Evolutionary conservation across 2,888 invertebrate species (phyloP), one percentile per base, ranked within the genome.

Genomic region (Macaria notata): DNA sequence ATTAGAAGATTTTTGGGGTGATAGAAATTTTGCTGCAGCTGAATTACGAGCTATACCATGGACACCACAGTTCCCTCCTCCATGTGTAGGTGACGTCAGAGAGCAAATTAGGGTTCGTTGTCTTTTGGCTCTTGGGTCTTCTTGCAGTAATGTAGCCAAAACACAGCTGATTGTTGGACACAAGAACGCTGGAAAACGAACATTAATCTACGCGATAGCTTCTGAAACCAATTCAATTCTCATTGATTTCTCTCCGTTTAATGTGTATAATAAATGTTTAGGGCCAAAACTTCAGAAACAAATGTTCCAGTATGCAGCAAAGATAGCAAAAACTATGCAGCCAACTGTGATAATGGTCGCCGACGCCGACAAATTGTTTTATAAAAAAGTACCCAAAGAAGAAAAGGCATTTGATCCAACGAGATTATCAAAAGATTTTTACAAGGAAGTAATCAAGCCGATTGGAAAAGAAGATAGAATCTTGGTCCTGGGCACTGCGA

Each of bases 291-390:
- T 94, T 2, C 83, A 94, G 55, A 94, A 94, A 69, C 93, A 92
- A 80, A 88, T 97, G 68, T 91, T 95, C 60, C 92, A 93, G 61
- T 91, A 94, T 31, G 86, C 97, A 0, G 92, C 92, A 47, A 96
- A 94, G 91, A 94, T 95, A 70, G 92, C 94, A 31, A 88, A 89
- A 61, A 54, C 93, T n/a, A 92, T 94, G 73, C 95, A 96, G 69
- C 97, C 97, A 0, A 93, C 95, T 0, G 87, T 97, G 0, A 93
- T 97, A 59, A 93, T 94, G 63, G 92, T 97, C 30, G 94, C 94
- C 4, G 88, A 92, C 46, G 94, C 92, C 0, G 95, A 95, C 58
- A 94, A 93, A 71, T 88, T 94, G 63, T 96, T 95, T 84, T 94
- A 93, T 62, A 95, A 94, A 68, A 94, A 93, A 76, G 92, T 95